Evolutionary conservation across 2,797 vertebrate species (phyloP).

Genomic region (Enteromius trimaculatus): DNA sequence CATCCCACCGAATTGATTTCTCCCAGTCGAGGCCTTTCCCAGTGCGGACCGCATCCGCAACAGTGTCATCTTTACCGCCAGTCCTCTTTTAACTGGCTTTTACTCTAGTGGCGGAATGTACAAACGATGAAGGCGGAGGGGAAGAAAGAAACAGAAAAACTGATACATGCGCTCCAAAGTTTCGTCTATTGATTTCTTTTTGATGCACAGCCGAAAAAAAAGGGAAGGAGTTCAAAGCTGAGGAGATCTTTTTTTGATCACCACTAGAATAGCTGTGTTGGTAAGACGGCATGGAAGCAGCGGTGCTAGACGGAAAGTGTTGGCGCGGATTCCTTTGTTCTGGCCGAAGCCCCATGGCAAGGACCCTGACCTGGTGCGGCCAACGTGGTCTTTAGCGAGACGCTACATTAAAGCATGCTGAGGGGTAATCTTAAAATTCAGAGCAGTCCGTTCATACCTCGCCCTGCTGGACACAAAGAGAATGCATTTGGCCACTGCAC

Average conservation of each 20-base stretch:
- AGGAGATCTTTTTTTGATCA: constrained; percentile 74
- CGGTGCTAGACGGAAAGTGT: constrained; percentile 55
- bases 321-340: constrained; percentile 65
- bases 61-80: constrained; percentile 77
- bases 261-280: constrained; percentile 63
- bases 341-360: constrained; percentile 52
- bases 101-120: constrained; percentile 74
- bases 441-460: constrained; percentile 53
- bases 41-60: constrained; percentile 70
- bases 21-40: constrained; percentile 73
- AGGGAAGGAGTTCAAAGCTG: constrained; percentile 72
- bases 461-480: constrained; percentile 43
- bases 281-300: constrained; percentile 63
- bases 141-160: constrained; percentile 67
- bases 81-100: constrained; percentile 77
- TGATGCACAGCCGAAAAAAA: constrained; percentile 72
- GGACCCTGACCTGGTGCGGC: constrained; percentile 51
- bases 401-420: constrained; percentile 34
- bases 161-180: constrained; percentile 74
- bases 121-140: constrained; percentile 68
- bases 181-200: constrained; percentile 81
- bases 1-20: constrained; percentile 77
- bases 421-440: constrained; percentile 54
- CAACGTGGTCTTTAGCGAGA: constrained; percentile 62
- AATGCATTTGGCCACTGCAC: constrained; percentile 51